These are phyloP conservation scores for Bujurquina vittata DNA, from an alignment of 2,113 vertebrate genomes.

Conservation along the genomic window DNA sequence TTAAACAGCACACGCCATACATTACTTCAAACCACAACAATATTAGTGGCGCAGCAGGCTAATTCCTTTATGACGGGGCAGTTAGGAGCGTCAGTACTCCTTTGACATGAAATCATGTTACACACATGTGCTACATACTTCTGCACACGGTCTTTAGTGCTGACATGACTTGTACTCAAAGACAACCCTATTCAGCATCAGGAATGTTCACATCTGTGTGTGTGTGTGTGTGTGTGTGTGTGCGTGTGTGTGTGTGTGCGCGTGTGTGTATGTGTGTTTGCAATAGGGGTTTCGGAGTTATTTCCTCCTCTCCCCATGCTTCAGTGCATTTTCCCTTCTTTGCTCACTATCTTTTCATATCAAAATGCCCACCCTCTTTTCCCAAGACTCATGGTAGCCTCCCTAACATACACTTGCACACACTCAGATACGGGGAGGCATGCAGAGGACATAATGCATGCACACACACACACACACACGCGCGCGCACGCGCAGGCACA, in stretches of 20 bases:
- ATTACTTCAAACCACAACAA: slow-evolving; percentile 53
- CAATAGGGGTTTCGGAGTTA: slow-evolving; percentile 21
- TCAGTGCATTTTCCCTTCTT: slow-evolving; percentile 22
- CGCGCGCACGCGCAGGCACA: slow-evolving; percentile 51
- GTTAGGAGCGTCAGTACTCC: slow-evolving; percentile 47
- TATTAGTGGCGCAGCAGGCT: slow-evolving; percentile 52
- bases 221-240: neutral
- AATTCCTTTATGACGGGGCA: slow-evolving; percentile 42
- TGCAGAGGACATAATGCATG: slow-evolving; percentile 37
- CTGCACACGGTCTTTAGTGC: slow-evolving; percentile 33
- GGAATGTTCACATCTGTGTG: slow-evolving; percentile 63
- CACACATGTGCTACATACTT: slow-evolving; percentile 64
- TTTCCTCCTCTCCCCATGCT: slow-evolving; percentile 50
- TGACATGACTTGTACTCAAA: slow-evolving; percentile 61
- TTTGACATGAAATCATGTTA: slow-evolving; percentile 64
- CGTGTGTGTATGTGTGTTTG: slow-evolving; percentile 35
- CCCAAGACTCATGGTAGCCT: slow-evolving; percentile 39
- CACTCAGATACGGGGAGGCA: slow-evolving; percentile 23
- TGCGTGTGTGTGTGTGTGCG: neutral
- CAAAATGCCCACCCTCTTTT: slow-evolving; percentile 41
- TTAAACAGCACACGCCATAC: slow-evolving; percentile 46
- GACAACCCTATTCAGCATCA: slow-evolving; percentile 54
- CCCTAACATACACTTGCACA: slow-evolving; percentile 29
- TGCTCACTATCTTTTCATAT: slow-evolving; percentile 60
- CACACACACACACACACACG: neutral